Base-by-base conservation (phyloP, 2,113 vertebrate genomes). In the Python bivittatus region DNA sequence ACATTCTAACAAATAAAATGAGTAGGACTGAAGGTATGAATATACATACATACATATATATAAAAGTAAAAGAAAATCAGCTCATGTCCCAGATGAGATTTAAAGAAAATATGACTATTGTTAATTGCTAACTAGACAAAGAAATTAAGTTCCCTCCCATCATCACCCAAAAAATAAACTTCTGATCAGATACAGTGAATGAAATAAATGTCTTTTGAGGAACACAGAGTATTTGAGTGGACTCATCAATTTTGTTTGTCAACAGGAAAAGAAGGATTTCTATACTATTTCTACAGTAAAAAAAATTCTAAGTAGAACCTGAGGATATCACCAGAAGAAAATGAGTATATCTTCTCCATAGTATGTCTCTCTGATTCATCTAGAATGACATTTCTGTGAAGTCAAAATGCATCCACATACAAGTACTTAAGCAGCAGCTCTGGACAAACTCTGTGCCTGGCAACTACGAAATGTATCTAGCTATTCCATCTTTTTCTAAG, bases 391-490 rank as follows among this genome's bases (percentile, higher is more conserved):
- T 38, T 22, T 91, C 92, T 94, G 48, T 86, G 61, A 92, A 20
- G 17, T 44, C 48, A 54, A 93, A 48, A 58, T 92, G 84, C 7
- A 84, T 89, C 88, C 7, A 54, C 60, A 89, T 93, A 85, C 15
- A 79, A 91, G 29, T 95, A 56, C 94, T 93, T 84, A 91, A 88
- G 58, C 17, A 25, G 84, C 57, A 53, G 13, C 44, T 94, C 33
- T 88, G 64, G 88, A 86, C 33, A 94, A 58, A 44, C 57, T 3
- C 89, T 85, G 84, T 25, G 93, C 88, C 72, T 84, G 17, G 11
- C 53, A 94, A 86, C 93, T 84, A 88, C 48, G 44, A 3, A 7
- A 57, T 92, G 92, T 96, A 94, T 58, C 94, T 92, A 95, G 88
- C 83, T 85, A 91, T 88, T 20, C 60, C 53, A 6, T 86, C 48